Evolutionary conservation across 1,140 invertebrate genomes (phyloP), one percentile per base, ranked within the genome.

Genomic region (Apis florea): DNA sequence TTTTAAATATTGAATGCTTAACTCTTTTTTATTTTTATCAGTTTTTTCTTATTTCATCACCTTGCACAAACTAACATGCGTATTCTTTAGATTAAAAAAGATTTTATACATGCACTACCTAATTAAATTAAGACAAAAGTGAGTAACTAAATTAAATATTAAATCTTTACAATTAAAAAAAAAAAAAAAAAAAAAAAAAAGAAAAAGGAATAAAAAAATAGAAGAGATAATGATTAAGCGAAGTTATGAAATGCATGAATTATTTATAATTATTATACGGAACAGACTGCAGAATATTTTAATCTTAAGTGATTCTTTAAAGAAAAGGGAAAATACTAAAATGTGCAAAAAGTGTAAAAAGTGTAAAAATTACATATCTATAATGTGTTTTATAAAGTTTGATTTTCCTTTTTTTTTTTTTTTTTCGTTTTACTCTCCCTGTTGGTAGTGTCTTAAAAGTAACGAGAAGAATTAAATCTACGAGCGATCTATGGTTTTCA

Each of bases 51-150:
- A 6, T 54, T n/a, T 58, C 13, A 49, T 58, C 19, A 49, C 26
- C 26, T 61, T 40, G 77, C 49, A n/a, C n/a, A 86, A 85, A 71
- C 81, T 86, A 83, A 85, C 31, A 40, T 40, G 31, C 31, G 31
- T 40, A 79, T 66, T 61, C 63, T 13, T 87, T 80, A 49, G 31
- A 86, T 79, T 66, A 83, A 86, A 47, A 40, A 59, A 6, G 63
- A 80, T 83, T 78, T 59, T 73, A 76, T 24, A 53, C 78, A 70
- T 85, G 81, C 84, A 88, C 81, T 84, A 90, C 54, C 85, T 90
- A 90, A 85, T 90, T 90, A 89, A 90, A 84, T 90, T 89, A 86
- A 89, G 61, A 83, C 59, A 79, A 86, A 87, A 24, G 19, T 24
- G 53, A 79, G 40, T 69, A 87, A 76, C 83, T 83, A 85, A 85